phyloP scores from a whole-genome alignment of 1,140 invertebrate species.

The Aphelinus certus region DNA sequence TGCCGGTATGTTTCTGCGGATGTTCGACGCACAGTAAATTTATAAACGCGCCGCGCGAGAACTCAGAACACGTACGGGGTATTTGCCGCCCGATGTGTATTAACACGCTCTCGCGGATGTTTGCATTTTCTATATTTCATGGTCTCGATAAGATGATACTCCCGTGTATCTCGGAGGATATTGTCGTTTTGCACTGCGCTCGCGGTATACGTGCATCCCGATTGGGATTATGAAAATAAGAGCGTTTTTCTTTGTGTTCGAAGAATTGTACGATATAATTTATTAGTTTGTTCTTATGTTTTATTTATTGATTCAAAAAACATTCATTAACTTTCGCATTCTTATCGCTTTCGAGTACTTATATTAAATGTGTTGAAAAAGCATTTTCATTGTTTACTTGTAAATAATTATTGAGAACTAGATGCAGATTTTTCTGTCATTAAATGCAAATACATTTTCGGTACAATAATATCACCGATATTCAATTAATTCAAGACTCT shows the following conservation, averaged over 20 bases:
- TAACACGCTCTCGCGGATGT: conserved; percentile 23
- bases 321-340: too few species aligned
- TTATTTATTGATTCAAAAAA: too few species aligned
- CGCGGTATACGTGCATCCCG: too few species aligned
- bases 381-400: too few species aligned
- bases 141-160: conserved; percentile 13
- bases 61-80: conserved; percentile 8
- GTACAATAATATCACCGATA: too few species aligned
- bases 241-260: neutral
- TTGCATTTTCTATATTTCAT: conserved; percentile 35
- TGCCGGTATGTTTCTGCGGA: conserved; percentile 8
- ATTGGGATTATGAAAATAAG: neutral
- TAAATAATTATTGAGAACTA: too few species aligned
- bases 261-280: neutral
- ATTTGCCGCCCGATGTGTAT: conserved; percentile 11
- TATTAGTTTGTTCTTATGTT: too few species aligned
- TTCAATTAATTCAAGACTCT: too few species aligned
- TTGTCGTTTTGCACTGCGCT: conserved; percentile 19
- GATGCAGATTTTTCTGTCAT: too few species aligned
- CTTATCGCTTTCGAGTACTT: too few species aligned
- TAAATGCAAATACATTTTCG: too few species aligned
- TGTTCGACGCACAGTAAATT: conserved; percentile 21
- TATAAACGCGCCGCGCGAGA: conserved; percentile 20
- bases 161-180: neutral
- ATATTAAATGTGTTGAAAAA: too few species aligned